A percentile compares a stretch with the other conserved stretches of the same genome.
phyloP scores from a whole-genome alignment of 2,888 invertebrate genomes.

The Hyalella azteca region DNA sequence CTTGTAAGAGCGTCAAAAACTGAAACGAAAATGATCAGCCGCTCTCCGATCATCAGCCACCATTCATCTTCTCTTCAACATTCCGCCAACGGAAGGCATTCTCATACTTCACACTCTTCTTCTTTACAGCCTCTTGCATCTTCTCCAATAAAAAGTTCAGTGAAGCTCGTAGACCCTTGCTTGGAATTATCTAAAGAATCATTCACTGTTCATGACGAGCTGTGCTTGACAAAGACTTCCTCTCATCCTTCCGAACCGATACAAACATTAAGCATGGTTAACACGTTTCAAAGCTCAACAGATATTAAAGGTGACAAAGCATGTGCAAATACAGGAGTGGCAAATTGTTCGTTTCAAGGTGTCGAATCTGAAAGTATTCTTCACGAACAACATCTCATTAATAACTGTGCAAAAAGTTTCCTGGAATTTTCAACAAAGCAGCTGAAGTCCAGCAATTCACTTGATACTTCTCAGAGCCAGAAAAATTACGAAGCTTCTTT shows the following conservation, averaged over 20 bases:
- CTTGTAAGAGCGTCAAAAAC: not conserved
- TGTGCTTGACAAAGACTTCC: not conserved
- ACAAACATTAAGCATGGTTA: not conserved
- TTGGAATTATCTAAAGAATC: not conserved
- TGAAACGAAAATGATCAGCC: not conserved
- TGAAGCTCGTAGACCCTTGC: not conserved
- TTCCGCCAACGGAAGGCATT: not conserved
- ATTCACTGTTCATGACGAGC: not conserved
- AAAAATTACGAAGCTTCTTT: not conserved
- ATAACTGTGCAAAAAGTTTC: not conserved
- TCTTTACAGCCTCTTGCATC: not conserved
- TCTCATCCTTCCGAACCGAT: not conserved
- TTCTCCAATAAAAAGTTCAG: not conserved
- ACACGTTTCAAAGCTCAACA: not conserved
- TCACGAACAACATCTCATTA: not conserved
- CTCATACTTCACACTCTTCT: not conserved
- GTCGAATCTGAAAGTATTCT: not conserved
- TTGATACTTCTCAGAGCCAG: not conserved
- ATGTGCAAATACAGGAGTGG: not conserved
- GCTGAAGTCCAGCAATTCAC: not conserved
- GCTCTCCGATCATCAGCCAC: not conserved
- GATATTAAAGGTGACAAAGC: not conserved
- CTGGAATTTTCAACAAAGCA: not conserved
- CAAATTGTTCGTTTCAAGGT: not conserved
- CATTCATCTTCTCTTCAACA: not conserved